phyloP scores from a whole-genome alignment of 1,140 invertebrate species.

The Drosophila leontia region DNA sequence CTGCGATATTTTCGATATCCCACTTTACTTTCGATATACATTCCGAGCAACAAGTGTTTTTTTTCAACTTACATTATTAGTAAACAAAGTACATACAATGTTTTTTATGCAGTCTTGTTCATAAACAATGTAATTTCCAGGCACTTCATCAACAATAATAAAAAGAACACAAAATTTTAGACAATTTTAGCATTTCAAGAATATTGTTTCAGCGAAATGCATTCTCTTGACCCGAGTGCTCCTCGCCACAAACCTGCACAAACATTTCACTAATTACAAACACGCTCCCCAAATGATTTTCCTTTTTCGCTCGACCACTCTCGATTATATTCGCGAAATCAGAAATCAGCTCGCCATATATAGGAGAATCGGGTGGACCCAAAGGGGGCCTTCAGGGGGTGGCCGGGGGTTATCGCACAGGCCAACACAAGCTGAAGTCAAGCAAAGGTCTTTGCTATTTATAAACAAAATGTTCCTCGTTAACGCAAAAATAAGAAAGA shows the following conservation, averaged over 20 bases:
- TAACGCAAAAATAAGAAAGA: conserved; percentile 2
- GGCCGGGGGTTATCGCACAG: conserved; percentile 51
- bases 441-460: conserved; percentile 70
- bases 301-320: conserved; percentile 11
- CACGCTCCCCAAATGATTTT: conserved; percentile 49
- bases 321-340: conserved; percentile 41
- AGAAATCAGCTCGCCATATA: conserved; percentile 42
- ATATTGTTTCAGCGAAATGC: conserved; percentile 19
- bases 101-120: background rate
- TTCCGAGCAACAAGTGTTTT: background rate
- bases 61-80: background rate
- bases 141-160: background rate
- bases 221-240: conserved; percentile 4
- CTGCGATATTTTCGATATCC: too few relatives aligned
- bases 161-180: conserved; percentile 20
- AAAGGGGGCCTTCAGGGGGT: conserved; percentile 3
- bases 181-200: conserved; percentile 1
- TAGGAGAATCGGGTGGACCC: conserved; percentile 7
- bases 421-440: conserved; percentile 60
- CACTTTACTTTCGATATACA: too few relatives aligned
- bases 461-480: conserved; percentile 48
- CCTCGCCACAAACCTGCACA: conserved; percentile 26
- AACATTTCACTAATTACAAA: conserved; percentile 59
- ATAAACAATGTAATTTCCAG: background rate
- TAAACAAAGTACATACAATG: background rate